Conservation (phyloP, 2,888 invertebrate species). For the Agriopis aurantiaria region DNA sequence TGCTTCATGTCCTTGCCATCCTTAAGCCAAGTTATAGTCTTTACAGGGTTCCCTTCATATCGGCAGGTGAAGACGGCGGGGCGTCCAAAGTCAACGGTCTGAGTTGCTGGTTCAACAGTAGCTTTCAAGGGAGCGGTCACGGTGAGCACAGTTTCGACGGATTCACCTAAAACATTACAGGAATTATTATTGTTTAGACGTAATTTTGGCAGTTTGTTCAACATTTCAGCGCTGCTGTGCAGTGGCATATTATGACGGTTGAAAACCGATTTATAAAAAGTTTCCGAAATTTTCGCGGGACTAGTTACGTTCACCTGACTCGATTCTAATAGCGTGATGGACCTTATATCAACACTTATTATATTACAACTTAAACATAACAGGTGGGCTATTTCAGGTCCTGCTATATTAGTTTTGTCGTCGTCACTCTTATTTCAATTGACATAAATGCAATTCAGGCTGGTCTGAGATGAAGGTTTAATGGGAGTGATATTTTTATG, state of each 20-base stretch:
- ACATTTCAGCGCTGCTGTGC: neutral
- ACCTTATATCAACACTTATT: too few relatives aligned
- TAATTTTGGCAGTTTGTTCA: neutral
- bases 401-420: too few relatives aligned
- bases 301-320: too few relatives aligned
- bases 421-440: too few relatives aligned
- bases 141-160: slow-evolving; percentile 96
- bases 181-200: neutral
- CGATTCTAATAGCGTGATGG: too few relatives aligned
- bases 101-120: slow-evolving; percentile 95
- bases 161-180: slow-evolving; percentile 89
- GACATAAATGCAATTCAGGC: too few relatives aligned
- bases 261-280: neutral
- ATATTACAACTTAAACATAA: too few relatives aligned
- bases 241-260: neutral
- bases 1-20: slow-evolving; percentile 95
- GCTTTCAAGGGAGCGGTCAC: slow-evolving; percentile 96
- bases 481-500: neutral
- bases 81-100: slow-evolving; percentile 97
- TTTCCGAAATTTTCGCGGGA: too few relatives aligned
- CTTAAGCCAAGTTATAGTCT: slow-evolving; percentile 96
- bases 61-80: slow-evolving; percentile 97
- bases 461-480: neutral
- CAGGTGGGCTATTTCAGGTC: too few relatives aligned
- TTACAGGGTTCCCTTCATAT: slow-evolving; percentile 95